phyloP scores from a whole-genome alignment of 2,113 vertebrate genomes.

The Ondatra zibethicus region DNA sequence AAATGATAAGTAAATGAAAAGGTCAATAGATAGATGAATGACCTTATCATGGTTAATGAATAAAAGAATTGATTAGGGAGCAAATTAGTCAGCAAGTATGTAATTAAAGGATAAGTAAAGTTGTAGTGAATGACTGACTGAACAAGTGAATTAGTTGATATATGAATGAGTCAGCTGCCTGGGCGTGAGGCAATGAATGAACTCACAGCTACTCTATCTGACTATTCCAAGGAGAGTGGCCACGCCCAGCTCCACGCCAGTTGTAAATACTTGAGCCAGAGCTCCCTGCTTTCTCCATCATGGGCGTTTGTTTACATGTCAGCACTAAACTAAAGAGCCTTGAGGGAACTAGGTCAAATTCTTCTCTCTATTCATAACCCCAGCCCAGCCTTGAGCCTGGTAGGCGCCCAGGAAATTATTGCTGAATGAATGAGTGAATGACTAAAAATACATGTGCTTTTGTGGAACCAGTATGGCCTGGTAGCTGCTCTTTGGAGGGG shows the following conservation, averaged over 20 bases:
- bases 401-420: background rate
- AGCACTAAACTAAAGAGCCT: background rate
- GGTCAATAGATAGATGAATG: background rate
- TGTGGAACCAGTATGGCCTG: background rate
- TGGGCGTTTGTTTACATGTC: background rate
- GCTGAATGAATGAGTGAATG: background rate
- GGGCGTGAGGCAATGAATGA: background rate
- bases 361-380: background rate
- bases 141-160: background rate
- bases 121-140: background rate
- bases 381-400: background rate
- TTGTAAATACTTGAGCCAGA: background rate
- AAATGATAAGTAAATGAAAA: too few relatives aligned
- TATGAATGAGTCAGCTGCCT: background rate
- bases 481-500: background rate
- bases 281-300: background rate
- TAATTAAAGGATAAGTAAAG: background rate
- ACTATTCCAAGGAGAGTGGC: background rate
- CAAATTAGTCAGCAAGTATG: background rate
- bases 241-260: background rate
- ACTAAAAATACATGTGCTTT: slow-evolving; percentile 43
- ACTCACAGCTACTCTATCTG: background rate
- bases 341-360: background rate
- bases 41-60: too few relatives aligned
- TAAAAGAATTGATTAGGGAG: background rate